Conservation (phyloP, 2,888 invertebrate genomes). For the Agriopis leucophaearia region DNA sequence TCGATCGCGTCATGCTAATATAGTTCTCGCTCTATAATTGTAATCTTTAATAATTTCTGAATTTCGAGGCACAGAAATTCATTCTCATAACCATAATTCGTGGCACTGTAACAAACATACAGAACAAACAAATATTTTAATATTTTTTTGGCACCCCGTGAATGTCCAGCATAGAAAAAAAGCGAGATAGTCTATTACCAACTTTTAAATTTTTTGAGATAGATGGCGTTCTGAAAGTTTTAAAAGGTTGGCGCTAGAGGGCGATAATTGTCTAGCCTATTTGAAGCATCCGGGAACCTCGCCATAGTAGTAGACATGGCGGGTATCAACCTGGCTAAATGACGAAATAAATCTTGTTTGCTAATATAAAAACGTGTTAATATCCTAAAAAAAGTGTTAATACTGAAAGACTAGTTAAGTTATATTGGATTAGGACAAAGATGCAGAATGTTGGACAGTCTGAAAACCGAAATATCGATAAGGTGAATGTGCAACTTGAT, state of each 20-base stretch:
- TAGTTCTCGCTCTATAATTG: too few species aligned
- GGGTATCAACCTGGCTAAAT: conserved; percentile 90
- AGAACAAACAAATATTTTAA: too few species aligned
- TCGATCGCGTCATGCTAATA: too few species aligned
- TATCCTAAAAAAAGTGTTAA: conserved; percentile 84
- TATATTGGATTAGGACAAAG: conserved; percentile 90
- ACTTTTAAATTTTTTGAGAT: conserved; percentile 63
- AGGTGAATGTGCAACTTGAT: conserved; percentile 91
- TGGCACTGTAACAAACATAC: too few species aligned
- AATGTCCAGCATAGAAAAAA: conserved; percentile 20
- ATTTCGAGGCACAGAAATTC: too few species aligned
- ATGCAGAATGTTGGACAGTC: conserved; percentile 97
- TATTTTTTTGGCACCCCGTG: background rate
- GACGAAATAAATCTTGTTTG: conserved; percentile 88
- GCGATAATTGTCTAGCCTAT: conserved; percentile 85
- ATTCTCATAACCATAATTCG: too few species aligned
- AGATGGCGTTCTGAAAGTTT: conserved; percentile 78
- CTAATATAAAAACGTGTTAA: conserved; percentile 85
- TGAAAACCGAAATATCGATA: conserved; percentile 94
- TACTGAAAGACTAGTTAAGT: conserved; percentile 85
- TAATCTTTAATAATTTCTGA: too few species aligned
- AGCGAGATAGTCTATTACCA: conserved; percentile 48
- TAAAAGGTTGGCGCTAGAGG: conserved; percentile 74
- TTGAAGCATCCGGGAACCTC: conserved; percentile 89
- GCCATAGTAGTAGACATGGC: conserved; percentile 94